A percentile compares a stretch with the other conserved stretches of the same genome.
Conservation (phyloP, 2,797 vertebrate genomes). For the Lepus oiostolus region DNA sequence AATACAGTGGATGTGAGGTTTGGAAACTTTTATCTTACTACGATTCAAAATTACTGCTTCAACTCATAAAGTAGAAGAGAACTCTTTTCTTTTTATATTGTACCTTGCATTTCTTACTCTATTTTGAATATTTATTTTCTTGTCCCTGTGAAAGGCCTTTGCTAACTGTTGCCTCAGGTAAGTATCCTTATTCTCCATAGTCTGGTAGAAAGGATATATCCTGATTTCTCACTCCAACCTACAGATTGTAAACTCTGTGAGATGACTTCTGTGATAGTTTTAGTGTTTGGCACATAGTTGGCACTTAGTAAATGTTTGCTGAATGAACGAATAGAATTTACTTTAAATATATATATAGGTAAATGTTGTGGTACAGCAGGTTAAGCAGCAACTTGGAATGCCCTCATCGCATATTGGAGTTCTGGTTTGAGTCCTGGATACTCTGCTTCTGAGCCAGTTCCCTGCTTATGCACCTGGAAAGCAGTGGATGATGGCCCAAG, state of each 20-base stretch:
- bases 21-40: conserved; percentile 81
- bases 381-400: too few relatives aligned
- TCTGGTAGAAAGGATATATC: not conserved
- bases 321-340: conserved; percentile 15
- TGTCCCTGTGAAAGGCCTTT: conserved; percentile 1
- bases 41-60: conserved; percentile 51
- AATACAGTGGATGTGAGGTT: conserved; percentile 96
- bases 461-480: too few relatives aligned
- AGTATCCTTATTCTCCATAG: not conserved
- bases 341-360: conserved; percentile 32
- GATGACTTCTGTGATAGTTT: not conserved
- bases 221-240: not conserved
- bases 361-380: too few relatives aligned
- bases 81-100: conserved; percentile 16
- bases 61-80: conserved; percentile 54
- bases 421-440: too few relatives aligned
- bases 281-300: not conserved
- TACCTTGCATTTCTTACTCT: conserved; percentile 37
- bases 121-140: conserved; percentile 59
- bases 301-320: not conserved
- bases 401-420: too few relatives aligned
- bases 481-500: too few relatives aligned
- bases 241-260: not conserved
- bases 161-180: conserved; percentile 23
- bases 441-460: too few relatives aligned